Base-by-base conservation (phyloP, 1,140 invertebrate species). In the Mylabris phalerata region DNA sequence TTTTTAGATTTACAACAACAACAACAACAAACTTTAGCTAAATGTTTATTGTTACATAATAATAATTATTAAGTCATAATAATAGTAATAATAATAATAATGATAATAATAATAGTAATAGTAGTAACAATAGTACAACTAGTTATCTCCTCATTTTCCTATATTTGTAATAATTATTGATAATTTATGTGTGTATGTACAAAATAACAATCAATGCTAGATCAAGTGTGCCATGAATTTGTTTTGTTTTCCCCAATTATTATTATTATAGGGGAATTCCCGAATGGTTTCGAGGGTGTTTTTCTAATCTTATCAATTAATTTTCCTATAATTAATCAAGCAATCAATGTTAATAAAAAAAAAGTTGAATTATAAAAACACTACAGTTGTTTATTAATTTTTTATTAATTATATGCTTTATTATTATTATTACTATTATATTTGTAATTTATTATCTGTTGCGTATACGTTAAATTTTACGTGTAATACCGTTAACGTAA, bases 41-140 rank as follows among this genome's bases (percentile, higher is more conserved):
- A 61, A 60, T 55, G 58, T 63, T 58, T 57, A 59, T 56, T 63
- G 62, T 61, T 61, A 57, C 44, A 61, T 57, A 59, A 45, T 55
- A 54, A 38, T 63, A 63, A 50, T 61, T 46, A 50, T 61, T 46
- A 42, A 59, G 47, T 59, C 54, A 44, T 59, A 46, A 47, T 10
- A 26, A 40, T 40, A 40, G 10, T 40, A 40, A 44, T 55, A 55
- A 19, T 26, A 51, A 51, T 51, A 11, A 43, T 51, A 3, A 0
- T 13, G 13, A 13, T 52, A 13, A 42, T 39, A 41, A 13, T 52
- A 19, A 19, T 52, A 32, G 2, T 32, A 32, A 1, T 32, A 32
- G 7, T 32, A 32, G 32, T 4, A 32, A 32, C 32, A 32, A 32
- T 32, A 32, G 32, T 32, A 32, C 32, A 32, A 32, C 32, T 32